phyloP scores from a whole-genome alignment of 2,888 invertebrate genomes.

The Shargacucullia verbasci region DNA sequence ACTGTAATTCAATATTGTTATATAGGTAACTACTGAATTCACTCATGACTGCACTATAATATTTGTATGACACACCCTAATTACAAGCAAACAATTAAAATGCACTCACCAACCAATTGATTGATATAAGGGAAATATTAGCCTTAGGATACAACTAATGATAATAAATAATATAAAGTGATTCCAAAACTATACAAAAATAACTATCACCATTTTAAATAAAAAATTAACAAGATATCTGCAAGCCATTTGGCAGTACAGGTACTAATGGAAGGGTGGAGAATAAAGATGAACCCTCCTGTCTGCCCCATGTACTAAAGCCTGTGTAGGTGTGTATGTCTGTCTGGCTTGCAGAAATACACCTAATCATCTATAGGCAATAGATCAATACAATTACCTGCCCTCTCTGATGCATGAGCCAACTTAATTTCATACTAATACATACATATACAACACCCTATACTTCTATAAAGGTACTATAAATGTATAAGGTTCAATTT shows the following conservation, averaged over 20 bases:
- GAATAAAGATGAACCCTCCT: conserved; percentile 35
- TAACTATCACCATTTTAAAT: background rate
- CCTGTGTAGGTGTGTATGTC: background rate
- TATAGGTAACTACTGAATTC: too few species aligned
- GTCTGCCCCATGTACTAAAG: conserved; percentile 19
- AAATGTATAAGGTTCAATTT: background rate
- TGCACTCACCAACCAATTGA: conserved; percentile 15
- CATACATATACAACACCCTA: conserved; percentile 13
- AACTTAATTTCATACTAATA: background rate
- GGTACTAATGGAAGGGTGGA: conserved; percentile 6
- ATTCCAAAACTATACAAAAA: background rate
- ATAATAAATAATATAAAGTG: background rate
- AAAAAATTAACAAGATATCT: too few species aligned
- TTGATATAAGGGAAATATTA: background rate
- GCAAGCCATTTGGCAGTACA: too few species aligned
- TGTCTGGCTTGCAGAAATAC: conserved; percentile 4
- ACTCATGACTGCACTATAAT: too few species aligned
- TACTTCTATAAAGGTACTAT: background rate
- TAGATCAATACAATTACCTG: conserved; percentile 37
- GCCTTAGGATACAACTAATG: background rate
- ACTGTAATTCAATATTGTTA: too few species aligned
- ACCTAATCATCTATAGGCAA: conserved; percentile 11
- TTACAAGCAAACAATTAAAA: conserved; percentile 5
- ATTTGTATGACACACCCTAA: background rate
- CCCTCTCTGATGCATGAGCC: conserved; percentile 5